Percentiles rank a stretch among this genome's conserved stretches.
Evolutionary conservation across 1,140 invertebrate genomes (phyloP).

Genomic region (Heliconius melpomene): DNA sequence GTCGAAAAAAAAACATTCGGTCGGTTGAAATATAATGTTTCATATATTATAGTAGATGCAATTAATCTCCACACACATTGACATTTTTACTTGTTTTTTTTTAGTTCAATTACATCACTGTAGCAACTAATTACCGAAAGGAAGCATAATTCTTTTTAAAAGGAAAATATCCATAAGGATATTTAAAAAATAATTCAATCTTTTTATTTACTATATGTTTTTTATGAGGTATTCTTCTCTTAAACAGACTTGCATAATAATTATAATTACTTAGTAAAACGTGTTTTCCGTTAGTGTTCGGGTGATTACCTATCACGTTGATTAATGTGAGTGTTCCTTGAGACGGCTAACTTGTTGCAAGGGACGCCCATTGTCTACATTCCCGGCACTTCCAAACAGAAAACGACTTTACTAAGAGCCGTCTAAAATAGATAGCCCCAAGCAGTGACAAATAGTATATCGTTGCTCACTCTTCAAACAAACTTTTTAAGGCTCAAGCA

Average conservation of each 20-base stretch:
- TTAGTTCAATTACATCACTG: no score
- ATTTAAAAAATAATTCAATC: no score
- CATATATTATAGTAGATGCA: no score
- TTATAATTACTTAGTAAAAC: constrained; percentile 1
- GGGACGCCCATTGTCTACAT: constrained; percentile 56
- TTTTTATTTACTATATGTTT: no score
- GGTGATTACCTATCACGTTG: constrained; percentile 53
- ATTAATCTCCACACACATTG: no score
- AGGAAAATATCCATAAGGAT: no score
- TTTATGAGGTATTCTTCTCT: not conserved
- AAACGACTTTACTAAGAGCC: constrained; percentile 50
- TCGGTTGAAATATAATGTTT: no score
- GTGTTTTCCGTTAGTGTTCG: constrained; percentile 25
- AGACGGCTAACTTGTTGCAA: constrained; percentile 70
- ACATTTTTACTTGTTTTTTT: no score
- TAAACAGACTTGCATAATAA: not conserved
- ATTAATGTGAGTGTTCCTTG: constrained; percentile 63
- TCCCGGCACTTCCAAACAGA: constrained; percentile 56
- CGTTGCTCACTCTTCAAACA: constrained; percentile 45
- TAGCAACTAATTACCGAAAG: no score
- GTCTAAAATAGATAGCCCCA: constrained; percentile 51
- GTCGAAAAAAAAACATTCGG: no score
- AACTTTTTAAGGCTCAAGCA: constrained; percentile 40
- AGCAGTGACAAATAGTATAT: constrained; percentile 51
- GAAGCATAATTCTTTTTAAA: no score